These are phyloP conservation scores for Hypomesus transpacificus DNA, from an alignment of 2,113 vertebrate species.

Conservation along the genomic window DNA sequence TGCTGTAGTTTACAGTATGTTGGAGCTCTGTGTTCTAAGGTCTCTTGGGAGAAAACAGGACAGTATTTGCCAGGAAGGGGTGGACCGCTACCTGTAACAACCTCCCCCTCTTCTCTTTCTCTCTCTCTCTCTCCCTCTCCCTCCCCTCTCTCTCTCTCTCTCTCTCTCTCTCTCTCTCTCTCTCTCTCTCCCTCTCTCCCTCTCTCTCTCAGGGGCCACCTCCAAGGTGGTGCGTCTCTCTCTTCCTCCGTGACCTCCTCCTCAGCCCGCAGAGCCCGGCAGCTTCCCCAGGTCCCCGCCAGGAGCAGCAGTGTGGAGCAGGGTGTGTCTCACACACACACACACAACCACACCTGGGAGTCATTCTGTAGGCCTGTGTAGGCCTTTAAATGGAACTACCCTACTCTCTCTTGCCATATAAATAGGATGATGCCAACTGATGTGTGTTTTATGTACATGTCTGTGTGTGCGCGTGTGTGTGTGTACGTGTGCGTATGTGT, in stretches of 20 bases:
- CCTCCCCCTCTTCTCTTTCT: conserved; percentile 4
- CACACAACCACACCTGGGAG: neutral
- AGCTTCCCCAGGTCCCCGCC: conserved; percentile 93
- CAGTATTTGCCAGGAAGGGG: no score
- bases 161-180: neutral
- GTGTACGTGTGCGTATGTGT: conserved; percentile 1
- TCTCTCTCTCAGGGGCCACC: conserved; percentile 74
- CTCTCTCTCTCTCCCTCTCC: neutral
- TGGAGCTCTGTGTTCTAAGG: neutral
- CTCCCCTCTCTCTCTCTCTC: neutral
- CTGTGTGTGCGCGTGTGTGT: conserved; percentile 1
- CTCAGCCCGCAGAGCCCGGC: conserved; percentile 83
- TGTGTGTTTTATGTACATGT: neutral
- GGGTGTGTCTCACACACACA: conserved; percentile 68
- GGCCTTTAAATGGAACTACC: no score
- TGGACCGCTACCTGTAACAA: neutral
- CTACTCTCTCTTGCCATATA: neutral
- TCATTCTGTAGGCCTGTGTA: no score
- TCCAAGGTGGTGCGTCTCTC: conserved; percentile 79
- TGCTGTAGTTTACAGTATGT: neutral
- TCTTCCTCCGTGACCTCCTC: conserved; percentile 78
- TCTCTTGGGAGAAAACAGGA: no score
- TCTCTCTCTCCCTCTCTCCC: conserved; percentile 3
- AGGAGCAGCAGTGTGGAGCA: conserved; percentile 92
- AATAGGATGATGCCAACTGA: no score